These are phyloP conservation scores for Naja naja DNA, from an alignment of 2,113 vertebrate species.

Conservation along the genomic window DNA sequence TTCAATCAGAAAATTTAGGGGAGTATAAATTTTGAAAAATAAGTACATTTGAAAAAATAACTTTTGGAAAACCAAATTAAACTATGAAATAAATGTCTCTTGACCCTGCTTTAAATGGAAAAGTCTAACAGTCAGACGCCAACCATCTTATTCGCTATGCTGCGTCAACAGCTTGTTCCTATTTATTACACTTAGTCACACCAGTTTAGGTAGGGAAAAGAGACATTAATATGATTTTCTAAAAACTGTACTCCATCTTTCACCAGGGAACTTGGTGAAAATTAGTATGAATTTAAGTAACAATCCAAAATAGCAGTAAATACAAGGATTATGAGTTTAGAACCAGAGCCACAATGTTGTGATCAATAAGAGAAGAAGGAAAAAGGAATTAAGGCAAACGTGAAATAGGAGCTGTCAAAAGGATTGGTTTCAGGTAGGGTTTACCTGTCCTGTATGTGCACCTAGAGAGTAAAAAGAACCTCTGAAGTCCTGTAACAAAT, in stretches of 20 bases:
- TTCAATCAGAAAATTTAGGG: neutral
- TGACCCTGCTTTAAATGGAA: neutral
- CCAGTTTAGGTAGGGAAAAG: neutral
- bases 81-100: neutral
- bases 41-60: neutral
- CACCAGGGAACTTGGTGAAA: neutral
- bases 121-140: neutral
- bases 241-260: neutral
- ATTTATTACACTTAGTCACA: neutral
- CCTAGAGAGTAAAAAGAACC: neutral
- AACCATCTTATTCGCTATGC: neutral
- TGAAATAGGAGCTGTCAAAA: neutral
- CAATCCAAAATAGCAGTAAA: neutral
- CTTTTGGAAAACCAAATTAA: neutral
- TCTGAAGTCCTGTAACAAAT: neutral
- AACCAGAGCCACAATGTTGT: neutral
- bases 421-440: neutral
- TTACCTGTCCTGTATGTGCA: neutral
- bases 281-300: neutral
- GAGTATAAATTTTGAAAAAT: neutral
- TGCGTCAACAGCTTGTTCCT: neutral
- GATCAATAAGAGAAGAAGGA: neutral
- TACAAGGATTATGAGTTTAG: neutral
- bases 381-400: neutral
- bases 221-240: neutral